phyloP scores from a whole-genome alignment of 2,113 vertebrate species.

The Arenaria interpres region DNA sequence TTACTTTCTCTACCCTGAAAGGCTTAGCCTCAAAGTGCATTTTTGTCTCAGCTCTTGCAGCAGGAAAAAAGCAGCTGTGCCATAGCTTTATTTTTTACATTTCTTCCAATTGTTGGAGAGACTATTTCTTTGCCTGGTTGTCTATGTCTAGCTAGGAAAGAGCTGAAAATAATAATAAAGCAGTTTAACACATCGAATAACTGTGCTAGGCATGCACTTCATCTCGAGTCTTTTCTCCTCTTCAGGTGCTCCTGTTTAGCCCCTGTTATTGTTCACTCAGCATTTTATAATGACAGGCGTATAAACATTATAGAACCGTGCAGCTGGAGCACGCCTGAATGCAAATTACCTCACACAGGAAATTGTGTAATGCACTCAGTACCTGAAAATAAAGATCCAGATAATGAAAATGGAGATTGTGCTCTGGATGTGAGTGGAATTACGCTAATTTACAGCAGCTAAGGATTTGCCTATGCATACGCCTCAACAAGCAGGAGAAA shows the following conservation, averaged over 20 bases:
- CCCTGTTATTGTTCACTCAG: conserved; percentile 31
- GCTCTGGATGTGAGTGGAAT: conserved; percentile 5
- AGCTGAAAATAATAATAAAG: background rate
- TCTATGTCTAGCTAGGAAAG: background rate
- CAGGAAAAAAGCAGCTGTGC: background rate
- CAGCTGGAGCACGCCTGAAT: background rate
- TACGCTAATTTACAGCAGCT: background rate
- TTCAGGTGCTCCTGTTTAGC: background rate
- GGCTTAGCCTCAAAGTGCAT: background rate
- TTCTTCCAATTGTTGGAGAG: background rate
- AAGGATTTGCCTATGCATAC: conserved; percentile 3
- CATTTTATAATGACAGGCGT: background rate
- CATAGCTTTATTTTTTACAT: background rate
- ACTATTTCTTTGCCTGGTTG: background rate
- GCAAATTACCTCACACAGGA: background rate
- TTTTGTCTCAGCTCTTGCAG: background rate
- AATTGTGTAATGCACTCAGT: background rate
- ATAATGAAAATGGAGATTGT: conserved; percentile 12
- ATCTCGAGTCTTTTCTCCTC: background rate
- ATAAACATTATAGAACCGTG: background rate
- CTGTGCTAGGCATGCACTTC: background rate
- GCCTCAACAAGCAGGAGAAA: conserved; percentile 6
- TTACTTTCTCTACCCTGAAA: background rate
- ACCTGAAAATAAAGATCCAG: conserved; percentile 36
- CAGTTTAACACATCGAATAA: background rate